Evolutionary conservation across 2,888 invertebrate genomes (phyloP).

Genomic region (Amphimallon solstitiale): DNA sequence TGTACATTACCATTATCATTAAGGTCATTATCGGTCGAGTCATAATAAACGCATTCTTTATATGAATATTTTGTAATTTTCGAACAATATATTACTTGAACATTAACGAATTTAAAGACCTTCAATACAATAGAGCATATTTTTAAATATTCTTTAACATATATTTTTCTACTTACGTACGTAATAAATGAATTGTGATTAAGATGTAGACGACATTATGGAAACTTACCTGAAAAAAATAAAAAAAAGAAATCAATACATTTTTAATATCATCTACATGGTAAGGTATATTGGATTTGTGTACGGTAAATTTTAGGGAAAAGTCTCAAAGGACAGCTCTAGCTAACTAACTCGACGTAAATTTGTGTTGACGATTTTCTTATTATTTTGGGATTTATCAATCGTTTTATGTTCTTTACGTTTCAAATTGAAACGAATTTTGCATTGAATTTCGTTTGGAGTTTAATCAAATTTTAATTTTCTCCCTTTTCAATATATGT

Average conservation of each 20-base stretch:
- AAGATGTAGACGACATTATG: not conserved
- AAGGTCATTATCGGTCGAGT: no score
- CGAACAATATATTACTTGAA: no score
- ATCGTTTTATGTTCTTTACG: slow-evolving; percentile 16
- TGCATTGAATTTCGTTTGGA: slow-evolving; percentile 16
- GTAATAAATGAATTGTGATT: no score
- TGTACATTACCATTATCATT: no score
- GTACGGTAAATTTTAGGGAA: not conserved
- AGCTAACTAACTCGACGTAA: slow-evolving; percentile 24
- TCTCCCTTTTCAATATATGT: not conserved
- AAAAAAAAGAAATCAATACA: not conserved
- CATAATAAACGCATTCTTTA: no score
- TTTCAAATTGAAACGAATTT: slow-evolving; percentile 21
- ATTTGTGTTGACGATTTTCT: slow-evolving; percentile 13
- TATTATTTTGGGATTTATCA: slow-evolving; percentile 29
- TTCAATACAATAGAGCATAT: no score
- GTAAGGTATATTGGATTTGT: no score
- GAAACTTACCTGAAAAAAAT: slow-evolving; percentile 15
- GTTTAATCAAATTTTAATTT: slow-evolving; percentile 24
- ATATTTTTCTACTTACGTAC: no score
- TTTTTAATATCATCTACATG: no score
- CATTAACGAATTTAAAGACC: no score
- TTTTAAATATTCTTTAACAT: no score
- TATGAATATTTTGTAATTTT: no score
- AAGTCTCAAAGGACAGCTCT: slow-evolving; percentile 22